Evolutionary conservation across 2,113 vertebrate species (phyloP).

Genomic region (Sceloporus tristichus): DNA sequence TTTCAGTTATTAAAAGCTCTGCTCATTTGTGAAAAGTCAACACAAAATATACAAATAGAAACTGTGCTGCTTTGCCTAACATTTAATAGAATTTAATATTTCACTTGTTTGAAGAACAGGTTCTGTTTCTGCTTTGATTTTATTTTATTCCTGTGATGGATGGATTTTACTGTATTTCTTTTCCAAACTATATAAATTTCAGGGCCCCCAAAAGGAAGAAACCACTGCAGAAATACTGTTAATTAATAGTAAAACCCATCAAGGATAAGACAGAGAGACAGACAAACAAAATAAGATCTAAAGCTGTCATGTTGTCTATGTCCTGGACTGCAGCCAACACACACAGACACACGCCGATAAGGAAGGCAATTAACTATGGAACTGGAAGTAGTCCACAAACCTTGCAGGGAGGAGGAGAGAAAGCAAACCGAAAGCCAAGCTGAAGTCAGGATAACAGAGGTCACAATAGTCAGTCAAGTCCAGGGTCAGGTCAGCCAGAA

Average conservation of each 20-base stretch:
- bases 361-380: too few relatives aligned
- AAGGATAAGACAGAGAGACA: background rate
- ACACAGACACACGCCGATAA: too few relatives aligned
- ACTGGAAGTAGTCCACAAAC: too few relatives aligned
- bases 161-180: background rate
- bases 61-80: too few relatives aligned
- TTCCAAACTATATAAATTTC: background rate
- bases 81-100: too few relatives aligned
- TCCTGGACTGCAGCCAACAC: too few relatives aligned
- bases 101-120: too few relatives aligned
- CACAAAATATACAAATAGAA: background rate
- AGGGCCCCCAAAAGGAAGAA: background rate
- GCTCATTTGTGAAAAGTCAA: background rate
- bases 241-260: background rate
- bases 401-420: too few relatives aligned
- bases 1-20: background rate
- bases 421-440: too few relatives aligned
- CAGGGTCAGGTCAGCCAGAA: too few relatives aligned
- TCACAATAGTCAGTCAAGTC: too few relatives aligned
- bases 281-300: background rate
- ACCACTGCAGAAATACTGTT: background rate
- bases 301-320: background rate
- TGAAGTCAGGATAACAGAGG: too few relatives aligned
- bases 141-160: background rate
- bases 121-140: background rate